These are phyloP conservation scores for Saguinus midas DNA, from an alignment of 2,113 vertebrate species.

Conservation along the genomic window DNA sequence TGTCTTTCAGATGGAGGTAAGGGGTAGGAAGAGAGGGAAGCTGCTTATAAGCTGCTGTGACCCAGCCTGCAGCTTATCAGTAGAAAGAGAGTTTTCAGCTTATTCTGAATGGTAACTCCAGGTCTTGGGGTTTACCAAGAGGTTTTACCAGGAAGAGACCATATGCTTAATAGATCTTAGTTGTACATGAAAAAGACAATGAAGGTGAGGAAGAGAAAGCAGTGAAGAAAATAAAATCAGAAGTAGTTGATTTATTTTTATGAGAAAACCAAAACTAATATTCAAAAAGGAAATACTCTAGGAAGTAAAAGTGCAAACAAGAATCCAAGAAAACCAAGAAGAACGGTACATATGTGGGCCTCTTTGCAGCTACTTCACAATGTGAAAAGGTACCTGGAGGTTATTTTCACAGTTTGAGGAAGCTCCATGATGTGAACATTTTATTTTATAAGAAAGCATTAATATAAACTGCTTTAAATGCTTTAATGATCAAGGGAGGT, in stretches of 20 bases:
- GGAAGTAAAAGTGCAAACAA: not conserved
- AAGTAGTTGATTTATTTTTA: conserved; percentile 21
- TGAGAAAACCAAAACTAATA: conserved; percentile 18
- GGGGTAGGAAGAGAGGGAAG: not conserved
- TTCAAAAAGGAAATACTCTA: conserved; percentile 3
- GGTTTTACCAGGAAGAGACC: not conserved
- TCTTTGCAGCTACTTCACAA: not conserved
- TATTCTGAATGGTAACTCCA: not conserved
- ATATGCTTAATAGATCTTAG: not conserved
- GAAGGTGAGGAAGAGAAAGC: not conserved
- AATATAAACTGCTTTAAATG: not conserved
- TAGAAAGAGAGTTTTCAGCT: not conserved
- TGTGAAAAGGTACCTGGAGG: not conserved
- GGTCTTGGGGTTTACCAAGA: not conserved
- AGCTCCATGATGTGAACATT: not conserved
- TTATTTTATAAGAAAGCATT: conserved; percentile 9
- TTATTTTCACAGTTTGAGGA: conserved; percentile 31
- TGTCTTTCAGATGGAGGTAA: not conserved
- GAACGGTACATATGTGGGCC: not conserved
- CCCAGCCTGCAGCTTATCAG: not conserved
- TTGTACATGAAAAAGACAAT: not conserved
- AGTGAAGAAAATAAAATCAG: conserved; percentile 19
- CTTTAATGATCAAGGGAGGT: not conserved
- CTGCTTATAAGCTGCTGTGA: not conserved
- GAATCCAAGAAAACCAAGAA: not conserved